These are phyloP conservation scores for Melieria crassipennis DNA, from an alignment of 2,888 invertebrate genomes.

Conservation along the genomic window DNA sequence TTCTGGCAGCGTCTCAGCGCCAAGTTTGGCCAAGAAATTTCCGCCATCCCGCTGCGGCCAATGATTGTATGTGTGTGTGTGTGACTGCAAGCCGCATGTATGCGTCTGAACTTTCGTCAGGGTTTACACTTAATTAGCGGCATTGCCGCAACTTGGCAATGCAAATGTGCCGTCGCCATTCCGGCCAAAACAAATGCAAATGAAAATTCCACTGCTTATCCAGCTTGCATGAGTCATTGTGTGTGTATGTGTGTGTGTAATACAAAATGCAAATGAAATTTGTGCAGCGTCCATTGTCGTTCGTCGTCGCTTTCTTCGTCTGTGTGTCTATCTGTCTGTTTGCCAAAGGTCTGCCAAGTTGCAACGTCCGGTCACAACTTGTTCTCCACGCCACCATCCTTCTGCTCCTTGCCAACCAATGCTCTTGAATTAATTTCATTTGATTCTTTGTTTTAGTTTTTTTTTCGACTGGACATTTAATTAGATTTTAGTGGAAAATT, in stretches of 20 bases:
- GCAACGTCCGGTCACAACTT: not conserved
- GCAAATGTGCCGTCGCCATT: not conserved
- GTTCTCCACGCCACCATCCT: not conserved
- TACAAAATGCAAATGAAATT: constrained; percentile 30
- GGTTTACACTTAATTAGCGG: constrained; percentile 35
- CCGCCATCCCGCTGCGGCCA: not conserved
- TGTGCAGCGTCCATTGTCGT: constrained; percentile 11
- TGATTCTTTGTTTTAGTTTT: not conserved
- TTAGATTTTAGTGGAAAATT: constrained; percentile 22
- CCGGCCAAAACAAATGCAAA: constrained; percentile 13
- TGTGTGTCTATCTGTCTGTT: not conserved
- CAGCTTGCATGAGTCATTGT: not conserved
- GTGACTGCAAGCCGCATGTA: not conserved
- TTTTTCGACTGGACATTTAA: constrained; percentile 26
- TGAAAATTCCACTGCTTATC: not conserved
- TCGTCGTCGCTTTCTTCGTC: not conserved
- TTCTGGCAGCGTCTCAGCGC: not conserved
- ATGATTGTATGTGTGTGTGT: not conserved
- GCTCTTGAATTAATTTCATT: constrained; percentile 20
- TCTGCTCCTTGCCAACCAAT: not conserved
- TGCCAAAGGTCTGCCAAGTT: not conserved
- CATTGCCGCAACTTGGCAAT: constrained; percentile 5
- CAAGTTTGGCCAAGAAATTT: constrained; percentile 27
- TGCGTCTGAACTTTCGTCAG: constrained; percentile 18
- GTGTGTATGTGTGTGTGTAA: not conserved